phyloP scores from a whole-genome alignment of 2,797 vertebrate genomes.

The Pangasius krempfi region DNA sequence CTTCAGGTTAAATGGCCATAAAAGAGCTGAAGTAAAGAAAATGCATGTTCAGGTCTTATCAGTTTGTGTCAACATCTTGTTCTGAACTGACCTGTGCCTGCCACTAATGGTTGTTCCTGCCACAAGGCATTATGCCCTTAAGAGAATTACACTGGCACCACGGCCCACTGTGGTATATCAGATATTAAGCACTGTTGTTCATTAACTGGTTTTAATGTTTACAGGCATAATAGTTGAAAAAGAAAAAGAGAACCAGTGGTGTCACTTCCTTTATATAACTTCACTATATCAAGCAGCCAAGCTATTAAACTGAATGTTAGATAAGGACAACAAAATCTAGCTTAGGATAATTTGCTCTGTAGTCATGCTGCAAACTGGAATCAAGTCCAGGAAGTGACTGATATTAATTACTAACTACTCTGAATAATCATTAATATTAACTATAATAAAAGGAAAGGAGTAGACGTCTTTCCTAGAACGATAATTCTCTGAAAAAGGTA shows the following conservation, averaged over 20 bases:
- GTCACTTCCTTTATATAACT: neutral
- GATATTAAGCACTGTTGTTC: slow-evolving; percentile 43
- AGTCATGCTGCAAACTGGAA: neutral
- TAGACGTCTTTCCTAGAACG: neutral
- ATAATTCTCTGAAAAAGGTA: neutral
- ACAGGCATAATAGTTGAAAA: slow-evolving; percentile 18
- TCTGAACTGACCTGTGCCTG: slow-evolving; percentile 4
- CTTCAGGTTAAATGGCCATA: neutral
- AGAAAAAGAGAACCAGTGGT: neutral
- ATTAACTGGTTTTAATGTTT: slow-evolving; percentile 53
- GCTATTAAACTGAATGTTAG: neutral
- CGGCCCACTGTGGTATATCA: slow-evolving; percentile 39
- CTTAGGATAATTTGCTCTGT: neutral
- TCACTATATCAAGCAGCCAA: neutral
- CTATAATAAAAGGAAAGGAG: neutral
- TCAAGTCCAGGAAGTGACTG: neutral
- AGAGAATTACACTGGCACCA: slow-evolving; percentile 30
- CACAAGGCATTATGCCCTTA: slow-evolving; percentile 9
- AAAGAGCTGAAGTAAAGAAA: neutral
- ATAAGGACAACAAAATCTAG: neutral
- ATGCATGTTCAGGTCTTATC: slow-evolving; percentile 7
- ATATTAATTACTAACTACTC: neutral
- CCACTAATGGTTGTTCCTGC: neutral
- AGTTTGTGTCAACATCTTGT: neutral
- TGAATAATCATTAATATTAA: neutral